Conservation (phyloP, 2,113 vertebrate species). For the Indicator maculatus region DNA sequence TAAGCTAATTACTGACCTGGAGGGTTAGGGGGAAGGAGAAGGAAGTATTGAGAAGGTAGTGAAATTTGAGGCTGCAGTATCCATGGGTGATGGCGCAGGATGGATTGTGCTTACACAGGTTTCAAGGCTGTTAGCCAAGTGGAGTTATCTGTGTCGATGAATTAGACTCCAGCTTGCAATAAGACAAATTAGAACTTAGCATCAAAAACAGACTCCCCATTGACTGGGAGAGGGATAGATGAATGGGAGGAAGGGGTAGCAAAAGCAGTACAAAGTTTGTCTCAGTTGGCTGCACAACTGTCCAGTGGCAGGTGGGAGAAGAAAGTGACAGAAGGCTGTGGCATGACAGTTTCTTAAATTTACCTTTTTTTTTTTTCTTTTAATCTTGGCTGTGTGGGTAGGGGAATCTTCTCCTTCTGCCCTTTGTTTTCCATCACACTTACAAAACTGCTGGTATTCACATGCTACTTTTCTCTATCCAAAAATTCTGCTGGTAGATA, state of each 20-base stretch:
- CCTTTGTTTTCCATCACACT: background rate
- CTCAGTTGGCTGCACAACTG: background rate
- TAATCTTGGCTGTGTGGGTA: background rate
- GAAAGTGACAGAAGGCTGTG: background rate
- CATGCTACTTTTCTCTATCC: background rate
- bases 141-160: background rate
- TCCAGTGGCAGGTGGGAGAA: background rate
- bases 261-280: background rate
- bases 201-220: background rate
- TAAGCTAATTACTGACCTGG: background rate
- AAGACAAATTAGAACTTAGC: background rate
- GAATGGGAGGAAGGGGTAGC: background rate
- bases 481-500: background rate
- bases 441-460: background rate
- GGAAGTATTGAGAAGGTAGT: background rate
- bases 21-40: background rate
- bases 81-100: background rate
- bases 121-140: background rate
- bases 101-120: background rate
- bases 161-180: background rate
- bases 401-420: background rate
- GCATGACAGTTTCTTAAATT: background rate
- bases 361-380: background rate
- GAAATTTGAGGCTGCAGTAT: background rate
- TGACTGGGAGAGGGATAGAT: background rate